Conservation (phyloP, 1,140 invertebrate genomes). For the Tetragonula clypearis region DNA sequence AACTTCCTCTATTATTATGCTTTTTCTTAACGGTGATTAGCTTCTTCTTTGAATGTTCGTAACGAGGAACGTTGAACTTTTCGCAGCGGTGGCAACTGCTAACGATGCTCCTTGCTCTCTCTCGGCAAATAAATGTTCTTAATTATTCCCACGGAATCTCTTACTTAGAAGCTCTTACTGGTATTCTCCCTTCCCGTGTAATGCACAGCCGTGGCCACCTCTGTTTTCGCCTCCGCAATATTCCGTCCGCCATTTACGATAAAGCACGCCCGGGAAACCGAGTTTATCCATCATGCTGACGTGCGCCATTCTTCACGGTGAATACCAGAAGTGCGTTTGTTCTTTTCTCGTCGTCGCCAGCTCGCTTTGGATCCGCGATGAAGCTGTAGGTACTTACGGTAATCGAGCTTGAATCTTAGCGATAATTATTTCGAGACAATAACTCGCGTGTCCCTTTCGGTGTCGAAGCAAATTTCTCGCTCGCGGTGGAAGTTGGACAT, state of each 20-base stretch:
- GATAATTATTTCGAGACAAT: conserved; percentile 60
- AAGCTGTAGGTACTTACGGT: conserved; percentile 44
- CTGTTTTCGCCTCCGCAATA: conserved; percentile 59
- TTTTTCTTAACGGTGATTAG: not conserved
- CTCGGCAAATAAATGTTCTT: conserved; percentile 50
- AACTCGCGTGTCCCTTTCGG: not conserved
- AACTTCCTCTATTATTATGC: not conserved
- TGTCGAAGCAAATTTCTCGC: not conserved
- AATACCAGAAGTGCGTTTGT: conserved; percentile 71
- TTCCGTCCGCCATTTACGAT: conserved; percentile 41
- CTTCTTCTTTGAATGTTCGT: not conserved
- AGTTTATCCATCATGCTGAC: conserved; percentile 70
- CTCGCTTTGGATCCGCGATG: conserved; percentile 53
- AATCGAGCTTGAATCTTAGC: conserved; percentile 34
- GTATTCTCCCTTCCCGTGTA: conserved; percentile 18
- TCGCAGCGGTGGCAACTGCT: no score
- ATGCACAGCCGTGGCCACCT: conserved; percentile 50
- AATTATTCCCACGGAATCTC: conserved; percentile 61
- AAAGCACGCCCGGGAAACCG: conserved; percentile 59
- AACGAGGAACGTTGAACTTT: conserved; percentile 20
- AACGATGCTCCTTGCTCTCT: not conserved
- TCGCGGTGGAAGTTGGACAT: not conserved
- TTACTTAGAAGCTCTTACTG: conserved; percentile 37
- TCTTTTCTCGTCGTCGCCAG: conserved; percentile 59
- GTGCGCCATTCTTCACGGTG: conserved; percentile 64